Conservation (phyloP, 2,797 vertebrate genomes). For the Tapera naevia region DNA sequence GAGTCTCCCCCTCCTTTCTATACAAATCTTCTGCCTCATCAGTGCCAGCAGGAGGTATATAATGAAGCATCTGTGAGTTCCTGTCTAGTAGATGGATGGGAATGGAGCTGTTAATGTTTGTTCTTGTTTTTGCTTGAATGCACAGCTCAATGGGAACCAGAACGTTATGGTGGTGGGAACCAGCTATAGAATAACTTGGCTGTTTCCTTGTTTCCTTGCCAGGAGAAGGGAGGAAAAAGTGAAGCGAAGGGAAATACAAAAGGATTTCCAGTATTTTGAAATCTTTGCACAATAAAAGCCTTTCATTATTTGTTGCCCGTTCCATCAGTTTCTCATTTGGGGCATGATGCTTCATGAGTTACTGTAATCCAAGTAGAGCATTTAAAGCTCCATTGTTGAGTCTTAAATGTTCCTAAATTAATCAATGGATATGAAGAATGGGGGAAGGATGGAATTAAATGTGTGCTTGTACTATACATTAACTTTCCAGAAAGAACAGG, state of each 20-base stretch:
- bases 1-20: slow-evolving; percentile 4
- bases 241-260: slow-evolving; percentile 19
- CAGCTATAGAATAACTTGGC: slow-evolving; percentile 51
- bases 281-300: slow-evolving; percentile 32
- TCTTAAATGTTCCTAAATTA: not conserved
- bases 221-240: not conserved
- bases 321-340: not conserved
- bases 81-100: slow-evolving; percentile 46
- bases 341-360: not conserved
- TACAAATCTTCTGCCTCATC: slow-evolving; percentile 55
- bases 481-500: not conserved
- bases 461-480: not conserved
- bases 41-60: slow-evolving; percentile 47
- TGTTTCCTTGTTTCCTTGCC: slow-evolving; percentile 40
- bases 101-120: slow-evolving; percentile 46
- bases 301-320: slow-evolving; percentile 32
- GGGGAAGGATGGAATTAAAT: not conserved
- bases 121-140: slow-evolving; percentile 59
- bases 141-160: slow-evolving; percentile 38
- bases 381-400: not conserved
- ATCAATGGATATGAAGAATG: not conserved
- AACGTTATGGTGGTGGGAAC: slow-evolving; percentile 32
- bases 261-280: slow-evolving; percentile 52
- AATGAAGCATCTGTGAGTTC: slow-evolving; percentile 63
- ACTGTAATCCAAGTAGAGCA: not conserved